Base-by-base conservation (phyloP, 1,140 invertebrate species). In the Lutraria rhynchaena region DNA sequence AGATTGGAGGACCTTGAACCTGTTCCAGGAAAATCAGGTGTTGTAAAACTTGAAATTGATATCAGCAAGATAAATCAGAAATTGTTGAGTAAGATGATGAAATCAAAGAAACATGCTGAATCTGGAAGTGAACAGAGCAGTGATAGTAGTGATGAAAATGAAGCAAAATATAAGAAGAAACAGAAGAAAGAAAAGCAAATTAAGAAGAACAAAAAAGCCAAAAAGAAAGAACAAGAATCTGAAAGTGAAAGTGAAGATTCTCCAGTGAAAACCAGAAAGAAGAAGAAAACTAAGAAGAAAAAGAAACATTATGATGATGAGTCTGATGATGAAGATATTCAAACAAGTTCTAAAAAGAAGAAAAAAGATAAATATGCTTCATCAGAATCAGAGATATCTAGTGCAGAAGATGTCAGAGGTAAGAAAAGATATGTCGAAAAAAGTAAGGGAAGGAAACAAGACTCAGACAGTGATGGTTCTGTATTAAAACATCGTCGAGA, bases 21-120 rank as follows among this genome's bases (percentile, higher is more conserved):
- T 41, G 29, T 35, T 9, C 58, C 33, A 19, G 58, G 55, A 60
- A 49, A 44, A 31, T 55, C 69, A 31, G 53, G 69, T 15, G 27
- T 55, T 0, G 76, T 65, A 19, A 80, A 80, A 46, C 49, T 80
- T 19, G 76, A 80, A 44, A 80, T 80, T 31, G 76, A 80, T 57
- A 80, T 80, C 35, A 80, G 76, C 60, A 80, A 80, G 31, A 80
- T 80, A 19, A 80, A 80, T 29, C 60, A 80, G 22, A 80, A 80
- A 70, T 51, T 80, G 19, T 44, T 80, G 9, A 57, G 55, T 46
- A 80, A 80, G 44, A 67, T 77, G 41, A 63, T 67, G 60, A 77
- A 77, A 53, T 41, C 60, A 11, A 65, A 80, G 31, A 44, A 80
- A 24, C 44, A 80, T 57, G 29, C n/a, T 7, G 63, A 80, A 13